Evolutionary conservation across 2,113 vertebrate genomes (phyloP).

Genomic region (Chaetodon auriga): DNA sequence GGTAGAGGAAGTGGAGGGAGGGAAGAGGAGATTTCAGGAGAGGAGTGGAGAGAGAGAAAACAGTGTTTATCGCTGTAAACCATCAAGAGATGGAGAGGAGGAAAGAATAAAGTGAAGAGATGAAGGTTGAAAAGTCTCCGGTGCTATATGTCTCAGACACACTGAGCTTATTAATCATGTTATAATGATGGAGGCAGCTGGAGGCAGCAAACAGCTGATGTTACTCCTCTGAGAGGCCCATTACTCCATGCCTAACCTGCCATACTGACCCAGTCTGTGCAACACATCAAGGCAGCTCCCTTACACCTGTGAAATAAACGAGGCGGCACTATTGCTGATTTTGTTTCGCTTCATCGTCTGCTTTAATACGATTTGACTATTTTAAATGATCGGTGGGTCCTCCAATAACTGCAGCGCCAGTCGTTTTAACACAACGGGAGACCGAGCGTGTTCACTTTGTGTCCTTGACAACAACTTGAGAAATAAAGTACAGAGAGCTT

Average conservation of each 20-base stretch:
- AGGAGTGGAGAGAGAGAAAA: not conserved
- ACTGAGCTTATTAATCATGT: conserved; percentile 55
- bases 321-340: not conserved
- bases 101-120: conserved; percentile 15
- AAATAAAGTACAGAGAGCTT: not conserved
- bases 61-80: not conserved
- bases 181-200: conserved; percentile 34
- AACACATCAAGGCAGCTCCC: conserved; percentile 5
- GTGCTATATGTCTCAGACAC: conserved; percentile 8
- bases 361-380: not conserved
- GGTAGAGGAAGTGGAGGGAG: conserved; percentile 2
- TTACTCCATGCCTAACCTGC: conserved; percentile 2
- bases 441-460: not conserved
- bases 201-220: conserved; percentile 18
- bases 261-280: conserved; percentile 1
- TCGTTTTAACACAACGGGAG: not conserved
- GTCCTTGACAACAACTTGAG: conserved; percentile 9
- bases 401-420: not conserved
- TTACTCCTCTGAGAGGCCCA: conserved; percentile 24
- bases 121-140: conserved; percentile 25
- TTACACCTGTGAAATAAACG: not conserved
- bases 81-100: conserved; percentile 23
- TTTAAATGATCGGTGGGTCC: not conserved
- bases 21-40: not conserved
- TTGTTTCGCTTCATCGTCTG: not conserved